Conservation (phyloP, 2,888 invertebrate species). For the Conchocele bisecta region DNA sequence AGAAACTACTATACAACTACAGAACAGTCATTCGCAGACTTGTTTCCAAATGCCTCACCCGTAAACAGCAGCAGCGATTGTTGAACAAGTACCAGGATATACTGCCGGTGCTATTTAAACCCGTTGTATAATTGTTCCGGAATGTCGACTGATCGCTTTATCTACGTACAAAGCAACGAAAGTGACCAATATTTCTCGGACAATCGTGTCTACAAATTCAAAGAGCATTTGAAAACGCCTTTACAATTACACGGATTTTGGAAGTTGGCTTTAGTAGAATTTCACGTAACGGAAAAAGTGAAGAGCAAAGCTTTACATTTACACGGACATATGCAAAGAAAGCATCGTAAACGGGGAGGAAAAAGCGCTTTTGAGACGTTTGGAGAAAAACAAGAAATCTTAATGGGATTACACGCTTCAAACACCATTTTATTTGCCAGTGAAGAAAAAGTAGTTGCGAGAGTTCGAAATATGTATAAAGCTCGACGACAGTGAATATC, state of each 20-base stretch:
- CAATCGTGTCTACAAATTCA: slow-evolving; percentile 11
- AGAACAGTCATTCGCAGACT: slow-evolving; percentile 22
- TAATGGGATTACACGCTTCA: slow-evolving; percentile 32
- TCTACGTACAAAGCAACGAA: neutral
- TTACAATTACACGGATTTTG: slow-evolving; percentile 16
- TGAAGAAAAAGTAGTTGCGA: slow-evolving; percentile 31
- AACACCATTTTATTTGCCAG: slow-evolving; percentile 33
- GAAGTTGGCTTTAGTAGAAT: slow-evolving; percentile 39
- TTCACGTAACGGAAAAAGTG: slow-evolving; percentile 29
- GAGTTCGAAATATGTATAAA: slow-evolving; percentile 52
- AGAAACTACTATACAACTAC: slow-evolving; percentile 16
- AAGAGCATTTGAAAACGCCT: slow-evolving; percentile 23
- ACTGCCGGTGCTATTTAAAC: slow-evolving; percentile 1
- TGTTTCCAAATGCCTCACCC: slow-evolving; percentile 1
- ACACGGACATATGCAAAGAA: slow-evolving; percentile 35
- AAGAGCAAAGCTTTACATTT: slow-evolving; percentile 25
- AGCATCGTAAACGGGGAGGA: slow-evolving; percentile 42
- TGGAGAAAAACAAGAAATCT: slow-evolving; percentile 18
- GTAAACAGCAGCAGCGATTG: neutral
- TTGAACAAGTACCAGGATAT: slow-evolving; percentile 5
- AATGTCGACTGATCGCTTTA: slow-evolving; percentile 20
- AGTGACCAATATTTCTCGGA: neutral
- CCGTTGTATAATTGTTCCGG: slow-evolving; percentile 6
- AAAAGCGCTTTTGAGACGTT: slow-evolving; percentile 34
- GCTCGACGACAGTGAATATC: neutral